Evolutionary conservation across 2,888 invertebrate species (phyloP).

Genomic region (Taphrorychus bicolor): DNA sequence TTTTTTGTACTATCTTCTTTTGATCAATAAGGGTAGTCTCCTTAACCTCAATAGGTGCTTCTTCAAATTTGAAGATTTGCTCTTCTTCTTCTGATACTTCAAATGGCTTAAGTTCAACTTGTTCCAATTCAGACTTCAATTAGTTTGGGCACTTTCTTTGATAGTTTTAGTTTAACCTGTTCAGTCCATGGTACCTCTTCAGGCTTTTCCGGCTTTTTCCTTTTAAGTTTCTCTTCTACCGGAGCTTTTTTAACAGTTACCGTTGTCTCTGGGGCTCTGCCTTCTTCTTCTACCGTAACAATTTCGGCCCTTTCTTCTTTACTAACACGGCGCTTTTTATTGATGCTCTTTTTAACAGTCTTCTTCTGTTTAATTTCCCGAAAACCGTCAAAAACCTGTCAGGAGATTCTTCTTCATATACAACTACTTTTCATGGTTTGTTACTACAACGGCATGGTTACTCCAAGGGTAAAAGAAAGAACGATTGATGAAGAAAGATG

Average conservation of each 20-base stretch:
- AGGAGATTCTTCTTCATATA: too few relatives aligned
- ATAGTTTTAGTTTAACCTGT: conserved; percentile 46
- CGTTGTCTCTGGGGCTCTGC: conserved; percentile 54
- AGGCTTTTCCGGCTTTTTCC: conserved; percentile 34
- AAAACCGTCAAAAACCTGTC: too few relatives aligned
- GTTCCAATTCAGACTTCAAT: conserved; percentile 54
- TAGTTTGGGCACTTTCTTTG: conserved; percentile 52
- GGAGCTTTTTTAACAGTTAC: conserved; percentile 28
- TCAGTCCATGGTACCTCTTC: conserved; percentile 51
- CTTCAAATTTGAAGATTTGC: conserved; percentile 48
- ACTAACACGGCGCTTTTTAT: conserved; percentile 58
- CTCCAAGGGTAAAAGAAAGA: too few relatives aligned
- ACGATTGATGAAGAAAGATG: too few relatives aligned
- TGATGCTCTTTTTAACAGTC: conserved; percentile 55
- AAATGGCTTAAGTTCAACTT: conserved; percentile 53
- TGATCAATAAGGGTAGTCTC: conserved; percentile 44
- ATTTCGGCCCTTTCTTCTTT: conserved; percentile 60
- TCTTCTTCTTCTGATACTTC: conserved; percentile 49
- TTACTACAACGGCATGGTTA: too few relatives aligned
- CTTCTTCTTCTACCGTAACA: conserved; percentile 58
- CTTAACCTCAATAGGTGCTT: conserved; percentile 48
- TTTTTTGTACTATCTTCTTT: conserved; percentile 33
- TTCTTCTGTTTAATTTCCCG: conserved; percentile 59
- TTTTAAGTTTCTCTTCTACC: conserved; percentile 37
- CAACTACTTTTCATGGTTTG: too few relatives aligned